A percentile compares a stretch with the other conserved stretches of the same genome.
These are phyloP conservation scores for Anniella stebbinsi DNA, from an alignment of 2,797 vertebrate species.

Conservation along the genomic window DNA sequence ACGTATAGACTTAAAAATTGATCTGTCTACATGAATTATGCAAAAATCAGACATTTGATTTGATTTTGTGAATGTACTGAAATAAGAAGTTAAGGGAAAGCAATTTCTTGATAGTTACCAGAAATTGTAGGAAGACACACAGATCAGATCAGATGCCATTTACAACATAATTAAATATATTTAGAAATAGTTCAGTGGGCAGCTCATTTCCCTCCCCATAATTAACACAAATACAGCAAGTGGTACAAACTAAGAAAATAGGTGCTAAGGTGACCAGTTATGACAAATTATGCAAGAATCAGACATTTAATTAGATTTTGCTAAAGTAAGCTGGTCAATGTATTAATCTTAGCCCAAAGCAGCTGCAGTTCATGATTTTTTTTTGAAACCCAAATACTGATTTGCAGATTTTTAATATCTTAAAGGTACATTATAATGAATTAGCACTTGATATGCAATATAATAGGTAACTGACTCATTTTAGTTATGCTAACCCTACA, in stretches of 20 bases:
- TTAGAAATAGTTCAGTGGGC: too few relatives aligned
- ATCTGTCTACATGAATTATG: background rate
- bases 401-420: too few relatives aligned
- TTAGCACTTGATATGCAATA: background rate
- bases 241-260: too few relatives aligned
- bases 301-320: slow-evolving; percentile 6
- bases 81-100: background rate
- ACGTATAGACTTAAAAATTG: background rate
- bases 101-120: background rate
- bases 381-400: too few relatives aligned
- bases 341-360: background rate
- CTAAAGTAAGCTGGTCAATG: background rate
- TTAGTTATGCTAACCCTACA: background rate
- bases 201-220: too few relatives aligned
- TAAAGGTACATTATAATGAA: background rate
- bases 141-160: too few relatives aligned
- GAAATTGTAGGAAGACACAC: background rate
- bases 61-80: background rate
- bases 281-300: background rate
- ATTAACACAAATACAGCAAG: too few relatives aligned
- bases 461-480: background rate
- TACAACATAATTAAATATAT: too few relatives aligned
- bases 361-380: too few relatives aligned
- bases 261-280: background rate
- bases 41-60: slow-evolving; percentile 3